A percentile compares a stretch with the other conserved stretches of the same genome.
Evolutionary conservation across 1,140 invertebrate genomes (phyloP).

Genomic region (Chionoecetes opilio): DNA sequence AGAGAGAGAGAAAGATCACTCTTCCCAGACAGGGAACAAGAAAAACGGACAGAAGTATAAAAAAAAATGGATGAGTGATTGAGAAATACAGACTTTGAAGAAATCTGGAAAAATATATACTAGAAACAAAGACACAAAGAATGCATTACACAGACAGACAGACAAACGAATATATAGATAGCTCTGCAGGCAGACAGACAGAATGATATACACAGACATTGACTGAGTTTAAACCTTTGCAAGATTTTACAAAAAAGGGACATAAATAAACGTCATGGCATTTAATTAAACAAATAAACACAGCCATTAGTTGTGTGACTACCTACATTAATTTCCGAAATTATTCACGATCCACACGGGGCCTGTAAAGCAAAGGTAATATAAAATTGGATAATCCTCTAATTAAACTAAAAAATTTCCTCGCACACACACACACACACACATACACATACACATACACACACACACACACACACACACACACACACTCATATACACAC

Average conservation of each 20-base stretch:
- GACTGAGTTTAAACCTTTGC: conserved; percentile 27
- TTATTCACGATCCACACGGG: conserved; percentile 1
- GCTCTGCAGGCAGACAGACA: not conserved
- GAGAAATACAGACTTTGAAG: too few species aligned
- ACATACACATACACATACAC: conserved; percentile 40
- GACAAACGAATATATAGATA: not conserved
- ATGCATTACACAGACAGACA: not conserved
- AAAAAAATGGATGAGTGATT: too few species aligned
- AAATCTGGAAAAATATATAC: too few species aligned
- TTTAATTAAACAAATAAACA: conserved; percentile 32
- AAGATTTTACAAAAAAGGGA: not conserved
- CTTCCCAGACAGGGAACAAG: too few species aligned
- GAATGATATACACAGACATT: not conserved
- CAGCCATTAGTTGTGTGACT: not conserved
- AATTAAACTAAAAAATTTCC: conserved; percentile 17
- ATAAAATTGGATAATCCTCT: conserved; percentile 29
- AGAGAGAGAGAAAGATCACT: too few species aligned
- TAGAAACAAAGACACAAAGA: not conserved
- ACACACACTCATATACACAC: conserved; percentile 44
- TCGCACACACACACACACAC: conserved; percentile 33
- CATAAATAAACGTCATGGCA: not conserved
- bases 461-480: conserved; percentile 48
- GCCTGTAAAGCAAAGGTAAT: not conserved
- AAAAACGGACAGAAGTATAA: too few species aligned
- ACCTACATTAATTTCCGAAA: conserved; percentile 3